Conservation (phyloP, 2,888 invertebrate genomes). For the Rhamphomyia laevipes region DNA sequence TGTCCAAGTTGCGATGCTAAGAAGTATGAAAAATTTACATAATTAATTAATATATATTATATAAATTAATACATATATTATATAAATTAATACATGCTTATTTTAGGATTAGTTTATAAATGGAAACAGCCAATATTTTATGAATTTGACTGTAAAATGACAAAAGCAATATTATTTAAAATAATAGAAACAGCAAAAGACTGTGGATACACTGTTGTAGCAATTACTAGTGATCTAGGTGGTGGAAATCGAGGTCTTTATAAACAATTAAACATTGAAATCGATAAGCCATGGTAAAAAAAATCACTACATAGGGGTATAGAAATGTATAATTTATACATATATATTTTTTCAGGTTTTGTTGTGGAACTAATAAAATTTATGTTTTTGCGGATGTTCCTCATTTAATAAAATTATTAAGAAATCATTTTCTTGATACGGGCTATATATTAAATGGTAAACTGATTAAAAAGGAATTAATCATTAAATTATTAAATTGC, state of each 20-base stretch:
- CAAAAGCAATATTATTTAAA: background rate
- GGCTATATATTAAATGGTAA: slow-evolving; percentile 4
- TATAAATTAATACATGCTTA: too few relatives aligned
- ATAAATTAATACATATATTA: too few relatives aligned
- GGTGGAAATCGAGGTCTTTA: background rate
- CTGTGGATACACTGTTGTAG: too few relatives aligned
- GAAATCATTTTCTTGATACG: slow-evolving; percentile 9
- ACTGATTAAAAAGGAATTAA: background rate
- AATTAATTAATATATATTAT: too few relatives aligned
- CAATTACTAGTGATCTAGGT: too few relatives aligned
- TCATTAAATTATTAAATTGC: background rate
- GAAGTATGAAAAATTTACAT: background rate
- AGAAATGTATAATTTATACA: too few relatives aligned
- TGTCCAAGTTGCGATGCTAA: background rate
- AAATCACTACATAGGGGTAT: too few relatives aligned
- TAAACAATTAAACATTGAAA: slow-evolving; percentile 5
- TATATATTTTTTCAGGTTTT: slow-evolving; percentile 4
- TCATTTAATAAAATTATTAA: slow-evolving; percentile 10
- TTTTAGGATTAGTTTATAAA: too few relatives aligned
- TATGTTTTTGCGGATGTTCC: slow-evolving; percentile 12
- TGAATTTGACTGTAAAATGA: too few relatives aligned
- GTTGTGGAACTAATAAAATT: slow-evolving; percentile 5
- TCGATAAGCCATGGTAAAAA: slow-evolving; percentile 5
- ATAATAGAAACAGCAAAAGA: background rate
- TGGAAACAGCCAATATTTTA: too few relatives aligned